Base-by-base conservation (phyloP, 1,140 invertebrate genomes). In the Cherax quadricarinatus region DNA sequence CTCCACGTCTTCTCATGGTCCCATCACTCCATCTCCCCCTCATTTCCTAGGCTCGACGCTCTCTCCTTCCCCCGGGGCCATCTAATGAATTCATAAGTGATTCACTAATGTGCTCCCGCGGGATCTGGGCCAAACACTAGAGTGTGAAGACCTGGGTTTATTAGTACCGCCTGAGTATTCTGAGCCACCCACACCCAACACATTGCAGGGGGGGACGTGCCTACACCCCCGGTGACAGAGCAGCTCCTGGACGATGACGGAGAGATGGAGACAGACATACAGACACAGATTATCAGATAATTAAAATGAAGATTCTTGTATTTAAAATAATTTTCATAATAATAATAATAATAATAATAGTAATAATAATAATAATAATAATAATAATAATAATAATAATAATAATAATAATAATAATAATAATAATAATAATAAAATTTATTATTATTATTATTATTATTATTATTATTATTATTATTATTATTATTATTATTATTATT, bases 31-130 rank as follows among this genome's bases (percentile, higher is more conserved):
- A 41, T 41, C 30, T 41, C 30, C 30, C 30, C 79, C 30, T 57
- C 79, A 51, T 57, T 30, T 51, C 79, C 12, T 3, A 9, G 6
- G 30, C 24, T 51, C 53, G 53, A 6, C 53, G 14, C 79, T 16
- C 78, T 10, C 49, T 14, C 9, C 78, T 18, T 81, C 48, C 41
- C 79, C 24, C 10, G n/a, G 79, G 48, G n/a, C 62, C 24, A 60
- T 84, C 83, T 85, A 85, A 85, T 85, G 83, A 85, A 85, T 85
- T 85, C 83, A 85, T 85, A 85, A 85, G 83, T 85, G 83, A 85
- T 85, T 85, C 83, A 70, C 57, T 85, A 85, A 85, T 85, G 70
- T 85, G 83, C 49, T 85, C 49, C 83, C 83, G 30, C 83, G 62
- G 62, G 83, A 85, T 49, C 83, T 62, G 60, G 70, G 24, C 16